A percentile compares a stretch with the other conserved stretches of the same genome.
Conservation (phyloP, 2,888 invertebrate species). For the Tenthredo notha region DNA sequence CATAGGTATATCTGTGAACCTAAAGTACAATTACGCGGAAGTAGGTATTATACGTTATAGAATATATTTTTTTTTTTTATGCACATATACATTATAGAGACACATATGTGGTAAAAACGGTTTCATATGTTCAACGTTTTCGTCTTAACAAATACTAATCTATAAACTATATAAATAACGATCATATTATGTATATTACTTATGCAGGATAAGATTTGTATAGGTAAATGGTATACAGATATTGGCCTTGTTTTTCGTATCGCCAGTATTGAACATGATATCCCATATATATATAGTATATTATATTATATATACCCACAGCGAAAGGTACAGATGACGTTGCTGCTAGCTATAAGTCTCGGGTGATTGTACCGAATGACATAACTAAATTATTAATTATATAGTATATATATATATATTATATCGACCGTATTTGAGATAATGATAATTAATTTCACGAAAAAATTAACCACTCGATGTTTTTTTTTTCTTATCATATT, state of each 20-base stretch:
- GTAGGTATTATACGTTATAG: not conserved
- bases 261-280: conserved; percentile 38
- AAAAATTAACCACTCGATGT: not conserved
- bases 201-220: not conserved
- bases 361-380: conserved; percentile 30
- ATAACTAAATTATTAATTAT: not conserved
- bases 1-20: not conserved
- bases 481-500: not conserved
- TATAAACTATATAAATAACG: not conserved
- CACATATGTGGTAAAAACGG: not conserved
- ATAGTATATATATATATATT: too few species aligned
- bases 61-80: not conserved
- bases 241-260: conserved; percentile 22
- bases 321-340: conserved; percentile 24
- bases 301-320: conserved; percentile 3
- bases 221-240: not conserved
- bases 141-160: conserved; percentile 3
- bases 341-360: not conserved
- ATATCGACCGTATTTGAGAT: not conserved
- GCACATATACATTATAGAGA: not conserved
- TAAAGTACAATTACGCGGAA: not conserved
- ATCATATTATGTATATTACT: too few species aligned
- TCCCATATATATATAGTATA: too few species aligned
- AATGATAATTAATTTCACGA: not conserved
- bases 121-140: conserved; percentile 7